Base-by-base conservation (phyloP, 2,113 vertebrate genomes). In the Cebus imitator region DNA sequence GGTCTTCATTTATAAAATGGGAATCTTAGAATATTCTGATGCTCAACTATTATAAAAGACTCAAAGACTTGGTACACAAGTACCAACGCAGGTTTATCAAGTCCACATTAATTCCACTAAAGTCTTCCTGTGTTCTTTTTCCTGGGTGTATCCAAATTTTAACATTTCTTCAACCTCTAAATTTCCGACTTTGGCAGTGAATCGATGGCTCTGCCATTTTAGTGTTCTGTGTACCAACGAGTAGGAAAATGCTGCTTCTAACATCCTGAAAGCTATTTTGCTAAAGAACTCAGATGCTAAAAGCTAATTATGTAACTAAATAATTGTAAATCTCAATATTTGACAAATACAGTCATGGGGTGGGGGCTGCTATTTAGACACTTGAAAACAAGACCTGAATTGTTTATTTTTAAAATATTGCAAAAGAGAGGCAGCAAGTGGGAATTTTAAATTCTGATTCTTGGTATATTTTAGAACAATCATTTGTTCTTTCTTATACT, bases 401-500 rank as follows among this genome's bases (percentile, higher is more conserved):
- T 85, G 18, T 76, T 95, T 75, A 4, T 52, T 76, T 83, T 89
- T 32, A 85, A 48, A 91, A 23, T 48, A 17, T 50, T 70, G 58
- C 90, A 85, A 92, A 87, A 94, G 58, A 96, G 16, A 79, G 37
- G 50, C 45, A 94, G 35, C 78, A 85, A 96, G 84, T 3, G 18
- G 10, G 45, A 79, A 45, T 52, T 92, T 70, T 73, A 16, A 14
- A 83, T 88, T 89, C 37, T 81, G 64, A 92, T 83, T 32, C 25
- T 66, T 50, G 6, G 48, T 85, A 14, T 73, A 58, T 90, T 94
- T 81, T 94, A 68, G 81, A 89, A n/a, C 3, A 8, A 64, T 90
- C 45, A 48, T 45, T 95, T 32, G 92, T 95, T 96, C 80, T 87
- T 97, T 98, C 73, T 97, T 95, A 32, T 78, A 35, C 82, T 97